Percentiles rank a stretch among this genome's conserved stretches.
Conservation (phyloP, 2,797 vertebrate species). For the Pelobates cultripes region DNA sequence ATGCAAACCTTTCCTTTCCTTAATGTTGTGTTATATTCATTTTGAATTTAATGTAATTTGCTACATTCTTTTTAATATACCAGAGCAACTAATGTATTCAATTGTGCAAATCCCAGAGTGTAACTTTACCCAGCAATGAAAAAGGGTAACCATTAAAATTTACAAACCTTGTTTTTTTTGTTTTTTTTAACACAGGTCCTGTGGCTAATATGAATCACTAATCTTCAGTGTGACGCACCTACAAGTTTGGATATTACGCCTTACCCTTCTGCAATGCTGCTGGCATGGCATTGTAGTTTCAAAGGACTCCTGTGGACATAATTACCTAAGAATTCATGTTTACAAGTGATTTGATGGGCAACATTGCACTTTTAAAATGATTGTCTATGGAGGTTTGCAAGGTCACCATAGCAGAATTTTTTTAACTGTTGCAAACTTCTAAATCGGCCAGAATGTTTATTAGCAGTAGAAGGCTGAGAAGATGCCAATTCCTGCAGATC, state of each 20-base stretch:
- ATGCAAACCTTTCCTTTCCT: too few relatives aligned
- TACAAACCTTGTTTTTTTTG: neutral
- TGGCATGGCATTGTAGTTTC: neutral
- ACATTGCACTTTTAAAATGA: constrained; percentile 43
- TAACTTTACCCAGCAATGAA: too few relatives aligned
- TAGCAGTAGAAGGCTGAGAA: constrained; percentile 80
- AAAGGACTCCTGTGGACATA: neutral
- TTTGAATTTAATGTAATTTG: too few relatives aligned
- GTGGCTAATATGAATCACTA: neutral
- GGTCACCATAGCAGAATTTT: constrained; percentile 33
- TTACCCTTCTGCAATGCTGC: neutral
- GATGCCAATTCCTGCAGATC: constrained; percentile 80
- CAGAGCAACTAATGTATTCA: too few relatives aligned
- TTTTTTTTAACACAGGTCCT: constrained; percentile 10
- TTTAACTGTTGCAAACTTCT: neutral
- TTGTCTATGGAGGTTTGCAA: constrained; percentile 54
- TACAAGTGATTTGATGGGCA: neutral
- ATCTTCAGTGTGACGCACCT: neutral
- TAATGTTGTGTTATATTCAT: too few relatives aligned
- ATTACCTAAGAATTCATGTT: neutral
- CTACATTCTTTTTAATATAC: too few relatives aligned
- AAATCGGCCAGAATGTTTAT: constrained; percentile 79
- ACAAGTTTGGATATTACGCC: neutral
- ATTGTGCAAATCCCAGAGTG: too few relatives aligned
- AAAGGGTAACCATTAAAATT: too few relatives aligned